Evolutionary conservation across 2,113 vertebrate genomes (phyloP).

Genomic region (Garra rufa): DNA sequence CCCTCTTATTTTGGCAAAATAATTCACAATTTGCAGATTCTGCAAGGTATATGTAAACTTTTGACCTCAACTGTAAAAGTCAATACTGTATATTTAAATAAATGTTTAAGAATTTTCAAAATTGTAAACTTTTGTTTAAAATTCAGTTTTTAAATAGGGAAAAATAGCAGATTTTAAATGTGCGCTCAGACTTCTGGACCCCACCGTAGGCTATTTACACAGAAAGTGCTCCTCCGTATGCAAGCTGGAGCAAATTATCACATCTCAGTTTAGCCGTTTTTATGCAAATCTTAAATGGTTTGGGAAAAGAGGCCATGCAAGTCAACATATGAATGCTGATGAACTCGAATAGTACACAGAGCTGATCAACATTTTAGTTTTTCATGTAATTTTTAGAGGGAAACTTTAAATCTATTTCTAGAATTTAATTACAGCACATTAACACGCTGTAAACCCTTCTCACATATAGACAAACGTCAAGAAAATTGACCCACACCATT

Average conservation of each 20-base stretch:
- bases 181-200: not conserved
- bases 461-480: not conserved
- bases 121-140: conserved; percentile 9
- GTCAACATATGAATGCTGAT: conserved; percentile 8
- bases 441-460: not conserved
- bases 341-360: not conserved
- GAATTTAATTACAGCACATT: conserved; percentile 14
- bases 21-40: too few species aligned
- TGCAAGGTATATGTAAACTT: too few species aligned
- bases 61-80: too few species aligned
- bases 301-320: conserved; percentile 15
- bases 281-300: conserved; percentile 27
- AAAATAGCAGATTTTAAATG: not conserved
- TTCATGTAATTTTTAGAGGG: not conserved
- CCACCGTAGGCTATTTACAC: not conserved
- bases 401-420: not conserved
- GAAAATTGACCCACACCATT: conserved; percentile 25
- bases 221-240: not conserved
- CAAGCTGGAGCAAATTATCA: not conserved
- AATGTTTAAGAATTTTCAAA: too few species aligned
- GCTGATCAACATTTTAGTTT: conserved; percentile 1
- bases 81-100: too few species aligned
- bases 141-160: not conserved
- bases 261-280: not conserved
- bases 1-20: too few species aligned